phyloP scores from a whole-genome alignment of 2,888 invertebrate species.

The Mythimna pallens region DNA sequence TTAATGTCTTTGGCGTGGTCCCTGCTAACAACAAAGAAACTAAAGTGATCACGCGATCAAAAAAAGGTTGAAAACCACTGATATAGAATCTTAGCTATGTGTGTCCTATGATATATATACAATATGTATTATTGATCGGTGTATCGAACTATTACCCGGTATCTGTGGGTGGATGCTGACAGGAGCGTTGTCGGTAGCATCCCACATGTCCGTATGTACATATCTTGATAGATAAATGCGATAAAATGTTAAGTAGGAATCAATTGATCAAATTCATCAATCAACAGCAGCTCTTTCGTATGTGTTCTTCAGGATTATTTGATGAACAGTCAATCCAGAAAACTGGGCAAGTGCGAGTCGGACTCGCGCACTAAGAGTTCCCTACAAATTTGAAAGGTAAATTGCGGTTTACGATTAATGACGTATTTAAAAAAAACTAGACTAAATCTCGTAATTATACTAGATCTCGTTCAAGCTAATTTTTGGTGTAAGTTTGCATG shows the following conservation, averaged over 20 bases:
- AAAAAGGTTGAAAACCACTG: too few species aligned
- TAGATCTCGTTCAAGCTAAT: too few species aligned
- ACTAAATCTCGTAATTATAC: too few species aligned
- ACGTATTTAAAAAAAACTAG: too few species aligned
- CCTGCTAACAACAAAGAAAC: too few species aligned
- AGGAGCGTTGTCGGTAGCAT: background rate
- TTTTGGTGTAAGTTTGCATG: too few species aligned
- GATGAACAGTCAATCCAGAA: background rate
- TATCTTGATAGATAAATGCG: background rate
- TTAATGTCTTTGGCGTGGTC: too few species aligned
- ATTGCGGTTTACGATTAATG: too few species aligned
- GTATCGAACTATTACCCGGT: constrained; percentile 1
- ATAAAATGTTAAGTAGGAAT: constrained; percentile 2
- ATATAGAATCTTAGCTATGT: constrained; percentile 32
- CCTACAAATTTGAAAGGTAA: too few species aligned
- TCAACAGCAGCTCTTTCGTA: background rate
- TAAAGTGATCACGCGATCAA: too few species aligned
- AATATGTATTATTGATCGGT: constrained; percentile 14
- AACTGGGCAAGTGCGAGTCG: too few species aligned
- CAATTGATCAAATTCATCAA: constrained; percentile 11
- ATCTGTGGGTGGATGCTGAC: constrained; percentile 30
- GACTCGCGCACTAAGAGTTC: too few species aligned
- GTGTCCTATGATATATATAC: constrained; percentile 23
- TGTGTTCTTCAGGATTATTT: background rate
- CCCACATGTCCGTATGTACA: constrained; percentile 6